These are phyloP conservation scores for Augochlora pura DNA, from an alignment of 1,140 invertebrate genomes.

Conservation along the genomic window DNA sequence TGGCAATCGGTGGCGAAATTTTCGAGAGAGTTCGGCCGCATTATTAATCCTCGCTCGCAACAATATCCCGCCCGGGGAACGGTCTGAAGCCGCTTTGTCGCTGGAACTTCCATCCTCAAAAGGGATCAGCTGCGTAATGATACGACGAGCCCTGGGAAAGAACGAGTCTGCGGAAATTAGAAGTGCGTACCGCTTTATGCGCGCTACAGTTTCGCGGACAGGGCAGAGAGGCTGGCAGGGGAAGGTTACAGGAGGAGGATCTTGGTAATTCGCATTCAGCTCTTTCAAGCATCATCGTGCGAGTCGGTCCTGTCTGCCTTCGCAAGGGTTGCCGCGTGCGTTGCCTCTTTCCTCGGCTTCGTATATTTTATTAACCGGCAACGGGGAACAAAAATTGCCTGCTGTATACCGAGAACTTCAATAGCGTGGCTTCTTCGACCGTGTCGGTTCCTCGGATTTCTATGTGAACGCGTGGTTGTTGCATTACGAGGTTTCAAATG, in stretches of 20 bases:
- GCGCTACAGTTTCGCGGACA: neutral
- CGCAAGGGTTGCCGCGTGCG: neutral
- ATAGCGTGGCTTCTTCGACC: too few relatives aligned
- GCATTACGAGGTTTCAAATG: too few relatives aligned
- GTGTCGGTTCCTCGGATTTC: too few relatives aligned
- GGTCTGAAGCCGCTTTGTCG: neutral
- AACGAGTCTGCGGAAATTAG: conserved; percentile 25
- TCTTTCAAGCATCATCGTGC: conserved; percentile 22
- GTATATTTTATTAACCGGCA: conserved; percentile 36
- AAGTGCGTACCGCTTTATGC: conserved; percentile 27
- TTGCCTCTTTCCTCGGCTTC: conserved; percentile 2
- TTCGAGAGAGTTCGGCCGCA: neutral
- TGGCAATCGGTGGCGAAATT: neutral
- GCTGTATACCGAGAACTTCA: too few relatives aligned
- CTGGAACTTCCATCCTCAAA: neutral
- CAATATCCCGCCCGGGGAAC: neutral
- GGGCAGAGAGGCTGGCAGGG: too few relatives aligned
- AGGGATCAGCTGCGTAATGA: conserved; percentile 13
- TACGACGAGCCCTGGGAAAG: neutral
- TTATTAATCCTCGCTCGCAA: conserved; percentile 17
- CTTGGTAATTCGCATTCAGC: conserved; percentile 26
- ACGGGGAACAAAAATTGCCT: conserved; percentile 2
- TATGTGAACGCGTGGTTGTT: too few relatives aligned
- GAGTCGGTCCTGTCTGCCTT: too few relatives aligned
- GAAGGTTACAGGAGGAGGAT: conserved; percentile 5